Conservation (phyloP, 2,113 vertebrate species). For the Clarias batrachus region DNA sequence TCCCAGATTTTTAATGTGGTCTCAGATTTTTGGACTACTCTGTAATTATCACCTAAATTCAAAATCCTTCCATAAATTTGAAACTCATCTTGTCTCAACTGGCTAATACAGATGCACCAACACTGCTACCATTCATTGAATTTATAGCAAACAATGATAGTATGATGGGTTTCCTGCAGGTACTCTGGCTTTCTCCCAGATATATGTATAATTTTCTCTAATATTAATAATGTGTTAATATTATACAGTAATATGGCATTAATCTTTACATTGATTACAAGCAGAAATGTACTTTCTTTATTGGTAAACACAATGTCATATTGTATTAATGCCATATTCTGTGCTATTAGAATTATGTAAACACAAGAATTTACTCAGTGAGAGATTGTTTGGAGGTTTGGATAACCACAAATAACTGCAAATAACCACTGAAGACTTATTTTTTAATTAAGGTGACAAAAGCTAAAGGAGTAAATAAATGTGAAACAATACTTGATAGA, state of each 20-base stretch:
- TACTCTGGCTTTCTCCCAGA: too few species aligned
- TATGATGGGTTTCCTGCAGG: too few species aligned
- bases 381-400: constrained; percentile 56
- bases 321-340: constrained; percentile 47
- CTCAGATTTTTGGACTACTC: neutral
- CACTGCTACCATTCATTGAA: neutral
- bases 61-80: neutral
- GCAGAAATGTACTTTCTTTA: constrained; percentile 32
- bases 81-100: neutral
- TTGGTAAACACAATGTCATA: constrained; percentile 54
- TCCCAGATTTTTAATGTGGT: neutral
- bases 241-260: neutral
- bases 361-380: constrained; percentile 61
- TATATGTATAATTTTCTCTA: too few species aligned
- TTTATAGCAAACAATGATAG: neutral
- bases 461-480: constrained; percentile 37
- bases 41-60: neutral
- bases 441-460: constrained; percentile 59
- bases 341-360: constrained; percentile 55
- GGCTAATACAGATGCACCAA: neutral
- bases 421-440: constrained; percentile 63
- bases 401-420: constrained; percentile 36
- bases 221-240: too few species aligned
- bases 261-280: constrained; percentile 56
- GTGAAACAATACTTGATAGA: neutral